Evolutionary conservation across 2,888 invertebrate genomes (phyloP).

Genomic region (Melinaea menophilus): DNA sequence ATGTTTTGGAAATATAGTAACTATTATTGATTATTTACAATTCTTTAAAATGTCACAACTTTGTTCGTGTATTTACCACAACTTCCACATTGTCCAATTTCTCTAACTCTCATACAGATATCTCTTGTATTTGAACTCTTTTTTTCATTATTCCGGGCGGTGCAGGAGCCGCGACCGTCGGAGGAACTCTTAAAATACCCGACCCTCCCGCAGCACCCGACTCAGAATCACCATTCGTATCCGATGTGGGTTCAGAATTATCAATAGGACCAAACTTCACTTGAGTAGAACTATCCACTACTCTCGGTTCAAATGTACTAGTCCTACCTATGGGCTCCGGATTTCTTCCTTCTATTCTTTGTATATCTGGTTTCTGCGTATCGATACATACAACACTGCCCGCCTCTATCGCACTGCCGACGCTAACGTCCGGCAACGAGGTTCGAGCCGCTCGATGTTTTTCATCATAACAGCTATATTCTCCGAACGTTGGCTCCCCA

Average conservation of each 20-base stretch:
- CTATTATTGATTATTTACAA: constrained; percentile 27
- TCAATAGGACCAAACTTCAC: constrained; percentile 70
- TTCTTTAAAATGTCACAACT: constrained; percentile 57
- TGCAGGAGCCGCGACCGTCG: constrained; percentile 72
- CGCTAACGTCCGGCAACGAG: constrained; percentile 79
- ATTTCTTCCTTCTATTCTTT: constrained; percentile 62
- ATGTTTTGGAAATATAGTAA: constrained; percentile 19
- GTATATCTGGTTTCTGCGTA: constrained; percentile 74
- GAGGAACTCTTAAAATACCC: constrained; percentile 70
- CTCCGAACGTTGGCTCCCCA: constrained; percentile 78
- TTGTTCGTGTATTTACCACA: constrained; percentile 69
- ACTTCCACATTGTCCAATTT: constrained; percentile 60
- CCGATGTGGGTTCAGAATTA: constrained; percentile 65
- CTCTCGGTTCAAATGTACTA: constrained; percentile 72
- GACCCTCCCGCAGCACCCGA: constrained; percentile 64
- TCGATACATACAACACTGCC: constrained; percentile 75
- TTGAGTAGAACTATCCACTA: constrained; percentile 72
- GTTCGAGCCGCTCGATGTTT: constrained; percentile 78
- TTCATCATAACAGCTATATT: constrained; percentile 82
- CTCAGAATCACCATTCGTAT: constrained; percentile 63
- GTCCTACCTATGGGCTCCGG: constrained; percentile 63
- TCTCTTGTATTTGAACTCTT: constrained; percentile 94
- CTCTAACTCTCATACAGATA: constrained; percentile 85
- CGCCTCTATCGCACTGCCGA: constrained; percentile 79
- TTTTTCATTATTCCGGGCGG: constrained; percentile 90